Evolutionary conservation across 2,797 vertebrate genomes (phyloP).

Genomic region (Coendou prehensilis): DNA sequence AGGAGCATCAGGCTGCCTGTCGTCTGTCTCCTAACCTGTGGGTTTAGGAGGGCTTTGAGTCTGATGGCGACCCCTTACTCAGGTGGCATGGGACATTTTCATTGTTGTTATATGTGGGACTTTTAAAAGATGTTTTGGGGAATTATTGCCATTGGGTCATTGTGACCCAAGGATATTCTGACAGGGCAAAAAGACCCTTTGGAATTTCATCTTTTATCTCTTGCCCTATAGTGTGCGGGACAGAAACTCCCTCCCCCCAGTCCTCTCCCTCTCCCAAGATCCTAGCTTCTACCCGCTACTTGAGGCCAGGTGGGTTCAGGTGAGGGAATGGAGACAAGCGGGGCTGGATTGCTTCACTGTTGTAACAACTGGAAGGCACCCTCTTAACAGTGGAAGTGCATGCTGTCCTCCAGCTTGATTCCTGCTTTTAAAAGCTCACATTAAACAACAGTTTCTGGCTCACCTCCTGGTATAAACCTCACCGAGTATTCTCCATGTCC

Average conservation of each 20-base stretch:
- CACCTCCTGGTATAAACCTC: neutral
- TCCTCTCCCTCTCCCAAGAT: neutral
- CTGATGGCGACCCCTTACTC: too few relatives aligned
- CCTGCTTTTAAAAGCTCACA: neutral
- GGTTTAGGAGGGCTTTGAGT: neutral
- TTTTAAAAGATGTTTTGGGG: neutral
- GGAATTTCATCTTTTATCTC: neutral
- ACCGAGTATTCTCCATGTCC: neutral
- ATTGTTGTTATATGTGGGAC: neutral
- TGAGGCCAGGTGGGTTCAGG: neutral
- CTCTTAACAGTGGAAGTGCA: neutral
- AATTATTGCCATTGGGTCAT: neutral
- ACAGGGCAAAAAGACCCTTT: neutral
- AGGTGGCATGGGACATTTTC: neutral
- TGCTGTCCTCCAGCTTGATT: fast-evolving
- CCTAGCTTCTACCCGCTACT: neutral
- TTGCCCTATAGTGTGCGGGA: too few relatives aligned
- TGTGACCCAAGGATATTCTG: too few relatives aligned
- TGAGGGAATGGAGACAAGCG: neutral
- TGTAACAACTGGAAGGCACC: neutral
- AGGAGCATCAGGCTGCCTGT: neutral
- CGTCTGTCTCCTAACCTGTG: neutral
- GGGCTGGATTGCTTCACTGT: too few relatives aligned
- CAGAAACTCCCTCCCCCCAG: too few relatives aligned
- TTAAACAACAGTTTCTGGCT: neutral